These are phyloP conservation scores for Byasa hedistus DNA, from an alignment of 2,888 invertebrate species.

Conservation along the genomic window DNA sequence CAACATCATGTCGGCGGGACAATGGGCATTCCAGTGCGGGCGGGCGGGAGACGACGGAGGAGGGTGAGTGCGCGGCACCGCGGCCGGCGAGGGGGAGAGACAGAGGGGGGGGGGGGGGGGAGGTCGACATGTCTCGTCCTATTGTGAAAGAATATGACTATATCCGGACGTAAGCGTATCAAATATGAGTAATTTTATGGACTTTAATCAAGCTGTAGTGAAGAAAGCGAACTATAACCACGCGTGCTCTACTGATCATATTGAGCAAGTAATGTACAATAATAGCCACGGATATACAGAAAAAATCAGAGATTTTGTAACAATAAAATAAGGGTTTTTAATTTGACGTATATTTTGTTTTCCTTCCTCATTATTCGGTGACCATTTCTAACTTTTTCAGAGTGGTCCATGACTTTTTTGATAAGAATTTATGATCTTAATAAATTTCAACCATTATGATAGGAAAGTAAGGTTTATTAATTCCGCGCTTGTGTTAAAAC, in stretches of 20 bases:
- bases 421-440: no score
- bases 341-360: no score
- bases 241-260: slow-evolving; percentile 16
- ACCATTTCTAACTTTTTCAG: no score
- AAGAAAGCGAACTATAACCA: slow-evolving; percentile 27
- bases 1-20: slow-evolving; percentile 69
- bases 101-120: slow-evolving; percentile 38
- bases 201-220: slow-evolving; percentile 18
- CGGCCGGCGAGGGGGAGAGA: slow-evolving; percentile 42
- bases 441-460: no score
- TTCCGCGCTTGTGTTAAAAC: no score
- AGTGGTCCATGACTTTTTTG: no score
- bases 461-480: no score
- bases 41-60: slow-evolving; percentile 42
- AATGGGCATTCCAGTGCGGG: slow-evolving; percentile 67
- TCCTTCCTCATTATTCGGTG: no score
- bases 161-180: slow-evolving; percentile 27
- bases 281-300: slow-evolving; percentile 20
- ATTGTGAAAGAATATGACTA: slow-evolving; percentile 34
- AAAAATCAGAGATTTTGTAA: no score
- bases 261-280: slow-evolving; percentile 20
- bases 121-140: slow-evolving; percentile 55
- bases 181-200: slow-evolving; percentile 31
- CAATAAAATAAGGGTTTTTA: no score
- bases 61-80: slow-evolving; percentile 35